These are phyloP conservation scores for Rattus rattus DNA, from an alignment of 2,113 vertebrate genomes.

Conservation along the genomic window DNA sequence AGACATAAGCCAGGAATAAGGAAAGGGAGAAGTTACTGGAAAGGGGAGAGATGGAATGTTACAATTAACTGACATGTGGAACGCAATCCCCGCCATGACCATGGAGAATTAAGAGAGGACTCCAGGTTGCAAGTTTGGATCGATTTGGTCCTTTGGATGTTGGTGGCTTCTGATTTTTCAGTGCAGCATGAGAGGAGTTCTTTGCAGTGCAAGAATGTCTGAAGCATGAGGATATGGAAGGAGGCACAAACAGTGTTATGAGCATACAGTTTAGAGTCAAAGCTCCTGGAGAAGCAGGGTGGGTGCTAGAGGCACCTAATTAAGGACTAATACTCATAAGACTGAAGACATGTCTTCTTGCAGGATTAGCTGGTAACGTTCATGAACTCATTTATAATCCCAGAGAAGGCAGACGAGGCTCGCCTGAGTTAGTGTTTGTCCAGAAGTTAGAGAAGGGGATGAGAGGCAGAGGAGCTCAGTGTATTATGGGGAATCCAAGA, in stretches of 20 bases:
- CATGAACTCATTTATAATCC: background rate
- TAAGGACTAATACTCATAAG: background rate
- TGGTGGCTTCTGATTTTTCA: background rate
- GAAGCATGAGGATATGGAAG: background rate
- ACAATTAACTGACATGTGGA: too few relatives aligned
- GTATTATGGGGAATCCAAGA: slow-evolving; percentile 34
- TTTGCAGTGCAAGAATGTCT: background rate
- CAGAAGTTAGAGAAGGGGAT: slow-evolving; percentile 12
- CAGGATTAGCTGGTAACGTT: slow-evolving; percentile 1
- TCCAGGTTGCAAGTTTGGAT: background rate
- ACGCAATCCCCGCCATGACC: too few relatives aligned
- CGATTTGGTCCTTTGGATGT: background rate
- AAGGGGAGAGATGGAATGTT: background rate
- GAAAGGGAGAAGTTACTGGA: background rate
- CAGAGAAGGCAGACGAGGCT: slow-evolving; percentile 1
- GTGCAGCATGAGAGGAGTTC: background rate
- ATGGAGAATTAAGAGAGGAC: background rate
- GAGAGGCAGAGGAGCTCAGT: background rate
- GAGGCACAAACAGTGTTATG: background rate
- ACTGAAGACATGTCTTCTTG: background rate
- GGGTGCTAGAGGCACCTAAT: background rate
- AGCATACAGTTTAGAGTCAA: background rate
- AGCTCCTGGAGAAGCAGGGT: background rate
- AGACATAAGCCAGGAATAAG: background rate
- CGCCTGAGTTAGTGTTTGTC: slow-evolving; percentile 21